A percentile compares a stretch with the other conserved stretches of the same genome.
These are phyloP conservation scores for Eulacestoma nigropectus DNA, from an alignment of 2,113 vertebrate species.

Conservation along the genomic window DNA sequence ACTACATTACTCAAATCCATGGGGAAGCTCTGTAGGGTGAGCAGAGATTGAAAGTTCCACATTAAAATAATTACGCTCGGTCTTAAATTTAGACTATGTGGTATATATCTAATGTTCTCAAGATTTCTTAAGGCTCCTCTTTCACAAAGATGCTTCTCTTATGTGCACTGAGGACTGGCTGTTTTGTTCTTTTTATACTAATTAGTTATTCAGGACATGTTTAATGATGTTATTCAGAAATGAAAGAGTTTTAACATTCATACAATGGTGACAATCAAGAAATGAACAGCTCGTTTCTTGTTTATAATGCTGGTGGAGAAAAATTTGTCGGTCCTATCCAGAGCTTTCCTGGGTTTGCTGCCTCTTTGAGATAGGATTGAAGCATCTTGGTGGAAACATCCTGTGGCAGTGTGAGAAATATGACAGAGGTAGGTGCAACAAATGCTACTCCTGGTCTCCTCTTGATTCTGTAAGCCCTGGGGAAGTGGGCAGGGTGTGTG, in stretches of 20 bases:
- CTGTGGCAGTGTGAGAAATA: neutral
- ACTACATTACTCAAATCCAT: conserved; percentile 38
- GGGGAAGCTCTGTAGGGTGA: conserved; percentile 44
- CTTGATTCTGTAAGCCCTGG: neutral
- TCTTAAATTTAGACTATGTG: conserved; percentile 37
- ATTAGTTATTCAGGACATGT: neutral
- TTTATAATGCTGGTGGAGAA: neutral
- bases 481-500: neutral
- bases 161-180: neutral
- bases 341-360: neutral
- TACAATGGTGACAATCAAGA: neutral
- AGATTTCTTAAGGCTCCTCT: neutral
- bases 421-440: neutral
- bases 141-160: neutral
- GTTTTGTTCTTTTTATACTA: neutral
- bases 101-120: neutral
- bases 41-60: conserved; percentile 46
- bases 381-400: neutral
- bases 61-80: conserved; percentile 49
- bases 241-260: neutral
- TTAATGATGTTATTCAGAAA: neutral
- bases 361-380: neutral
- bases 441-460: neutral
- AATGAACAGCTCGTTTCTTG: neutral
- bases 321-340: neutral